Evolutionary conservation across 2,888 invertebrate species (phyloP), one percentile per base, ranked within the genome.

Genomic region (Chrysotoxum bicinctum): DNA sequence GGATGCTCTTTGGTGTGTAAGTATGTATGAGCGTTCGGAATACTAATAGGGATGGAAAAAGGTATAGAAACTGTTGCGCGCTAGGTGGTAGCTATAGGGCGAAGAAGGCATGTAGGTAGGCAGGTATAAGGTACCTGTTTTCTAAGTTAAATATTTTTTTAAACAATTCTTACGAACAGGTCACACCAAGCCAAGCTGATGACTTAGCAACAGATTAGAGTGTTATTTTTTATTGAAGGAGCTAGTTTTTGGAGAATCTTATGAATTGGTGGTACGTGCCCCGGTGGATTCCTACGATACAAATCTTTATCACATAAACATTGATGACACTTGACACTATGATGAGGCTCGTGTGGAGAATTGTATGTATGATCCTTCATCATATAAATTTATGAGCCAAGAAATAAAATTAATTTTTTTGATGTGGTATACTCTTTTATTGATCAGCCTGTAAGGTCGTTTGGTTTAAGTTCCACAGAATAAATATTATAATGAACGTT

Each of bases 271-370:
- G 70, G 72, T 37, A 73, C 82, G 77, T 82, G 82, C 72, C 58
- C 66, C n/a, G 6, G 40, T 35, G 32, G 35, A 35, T 43, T 40
- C 35, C 14, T 26, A 23, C 14, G 75, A 81, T 70, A 40, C 12
- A 37, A 69, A 75, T 60, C 60, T 35, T 60, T 62, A 62, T 37
- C 72, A 45, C 35, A 76, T 52, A 81, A 66, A 76, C 14, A 69
- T 66, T 56, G 64, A 64, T 21, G 48, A 58, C 50, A 75, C 70
- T 76, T 76, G 75, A 66, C 58, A 76, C 70, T 76, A 37, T 76
- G n/a, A 50, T 30, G 76, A 58, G 66, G 66, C 66, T 76, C 43
- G 76, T 30, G 58, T 58, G 52, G 10, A 43, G 76, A 77, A 70
- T 77, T 77, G 32, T 56, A 35, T 66, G n/a, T 19, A 43, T 14